Percentiles rank a stretch among this genome's conserved stretches.
phyloP scores from a whole-genome alignment of 2,888 invertebrate species.

The Cheilosia variabilis region DNA sequence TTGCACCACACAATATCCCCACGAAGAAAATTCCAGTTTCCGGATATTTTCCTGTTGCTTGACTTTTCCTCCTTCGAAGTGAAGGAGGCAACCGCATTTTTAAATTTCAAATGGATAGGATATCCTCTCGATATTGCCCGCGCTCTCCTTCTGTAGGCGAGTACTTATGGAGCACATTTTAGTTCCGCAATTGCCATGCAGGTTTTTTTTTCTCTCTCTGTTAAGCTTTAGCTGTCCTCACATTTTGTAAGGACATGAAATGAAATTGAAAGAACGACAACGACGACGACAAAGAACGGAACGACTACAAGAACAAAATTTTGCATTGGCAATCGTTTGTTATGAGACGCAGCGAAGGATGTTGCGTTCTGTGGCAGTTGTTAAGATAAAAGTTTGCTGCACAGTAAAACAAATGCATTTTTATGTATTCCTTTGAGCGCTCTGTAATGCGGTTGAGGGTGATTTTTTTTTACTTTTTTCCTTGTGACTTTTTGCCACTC shows the following conservation, averaged over 20 bases:
- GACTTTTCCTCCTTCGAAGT: constrained; percentile 46
- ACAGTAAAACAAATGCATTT: constrained; percentile 52
- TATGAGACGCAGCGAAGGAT: constrained; percentile 9
- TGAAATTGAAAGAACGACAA: constrained; percentile 66
- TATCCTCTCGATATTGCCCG: constrained; percentile 70
- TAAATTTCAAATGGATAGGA: constrained; percentile 67
- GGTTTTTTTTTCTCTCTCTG: constrained; percentile 20
- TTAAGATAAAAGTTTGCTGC: constrained; percentile 64
- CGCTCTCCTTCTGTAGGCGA: not conserved
- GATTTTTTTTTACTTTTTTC: not conserved
- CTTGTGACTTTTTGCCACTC: not conserved
- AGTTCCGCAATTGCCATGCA: constrained; percentile 57
- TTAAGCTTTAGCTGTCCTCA: not conserved
- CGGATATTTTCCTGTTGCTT: constrained; percentile 73
- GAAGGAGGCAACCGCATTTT: constrained; percentile 52
- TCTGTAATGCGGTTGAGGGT: constrained; percentile 38
- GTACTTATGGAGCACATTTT: constrained; percentile 10
- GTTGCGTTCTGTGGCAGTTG: constrained; percentile 28
- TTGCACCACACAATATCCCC: constrained; percentile 35
- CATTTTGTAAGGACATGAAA: constrained; percentile 58
- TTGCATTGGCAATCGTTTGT: constrained; percentile 56
- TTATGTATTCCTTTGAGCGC: constrained; percentile 55
- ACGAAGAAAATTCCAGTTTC: constrained; percentile 64
- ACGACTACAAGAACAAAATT: constrained; percentile 22
- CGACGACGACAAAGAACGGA: constrained; percentile 21